Evolutionary conservation across 2,113 vertebrate species (phyloP), one percentile per base, ranked within the genome.

Genomic region (Oreochromis aureus): DNA sequence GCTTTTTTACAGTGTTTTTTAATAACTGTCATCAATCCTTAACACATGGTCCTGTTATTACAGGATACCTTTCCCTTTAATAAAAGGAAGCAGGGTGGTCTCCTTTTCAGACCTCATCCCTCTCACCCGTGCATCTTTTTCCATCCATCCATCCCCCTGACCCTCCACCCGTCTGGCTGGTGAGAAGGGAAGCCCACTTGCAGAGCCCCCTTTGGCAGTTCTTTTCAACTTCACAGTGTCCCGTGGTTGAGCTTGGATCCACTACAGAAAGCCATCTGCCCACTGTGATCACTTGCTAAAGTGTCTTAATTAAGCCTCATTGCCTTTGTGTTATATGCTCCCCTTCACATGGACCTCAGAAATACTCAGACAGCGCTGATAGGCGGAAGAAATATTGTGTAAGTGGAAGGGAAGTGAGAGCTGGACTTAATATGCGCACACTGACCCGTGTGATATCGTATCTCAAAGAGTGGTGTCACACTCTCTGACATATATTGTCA

Each of bases 271-370:
- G 94, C 95, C 95, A 95, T 96, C 95, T 95, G 96, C 92, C 95
- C 95, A 94, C 94, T 95, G 94, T 95, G 95, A 95, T 96, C 91
- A 44, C 87, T 86, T 79, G 80, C 93, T 94, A 92, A 96, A 96
- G 93, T 94, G 95, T 96, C 92, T 96, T 95, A 93, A 95, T 96
- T 95, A 96, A 92, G 92, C 92, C 93, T 91, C 91, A 48, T 90
- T 92, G 91, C 82, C 89, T 94, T 93, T 96, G 91, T 96, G 90
- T 91, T 58, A 8, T 9, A 7, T 46, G 83, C 61, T 79, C 69
- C 34, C 44, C 63, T 90, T 89, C 88, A 91, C 71, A 91, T 27
- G 63, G 81, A 90, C 87, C 78, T 66, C 39, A 30, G 84, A 80
- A 87, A 89, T 5, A 10, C 84, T 61, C 76, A 82, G 53, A 61